Conservation (phyloP, 2,113 vertebrate genomes). For the Macroglossus sobrinus region DNA sequence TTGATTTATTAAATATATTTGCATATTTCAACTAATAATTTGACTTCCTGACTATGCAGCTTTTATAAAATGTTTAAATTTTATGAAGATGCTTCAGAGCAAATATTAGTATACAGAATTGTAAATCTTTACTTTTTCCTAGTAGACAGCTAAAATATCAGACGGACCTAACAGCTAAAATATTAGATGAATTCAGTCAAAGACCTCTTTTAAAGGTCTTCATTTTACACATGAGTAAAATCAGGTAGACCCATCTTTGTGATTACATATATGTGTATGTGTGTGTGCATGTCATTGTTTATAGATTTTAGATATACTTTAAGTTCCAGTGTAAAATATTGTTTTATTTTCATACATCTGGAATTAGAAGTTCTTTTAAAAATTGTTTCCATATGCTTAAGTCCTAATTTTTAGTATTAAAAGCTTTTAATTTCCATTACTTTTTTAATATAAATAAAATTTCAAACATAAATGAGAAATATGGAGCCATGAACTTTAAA, state of each 20-base stretch:
- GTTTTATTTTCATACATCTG: not conserved
- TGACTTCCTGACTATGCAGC: not conserved
- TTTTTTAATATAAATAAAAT: not conserved
- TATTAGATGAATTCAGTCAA: not conserved
- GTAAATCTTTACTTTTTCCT: not conserved
- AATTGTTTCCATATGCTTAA: not conserved
- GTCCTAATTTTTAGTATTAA: not conserved
- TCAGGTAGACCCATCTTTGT: not conserved
- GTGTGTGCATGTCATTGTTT: not conserved
- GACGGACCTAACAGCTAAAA: not conserved
- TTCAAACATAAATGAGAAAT: not conserved
- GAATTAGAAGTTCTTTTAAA: not conserved
- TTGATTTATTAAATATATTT: not conserved
- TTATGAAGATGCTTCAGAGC: not conserved
- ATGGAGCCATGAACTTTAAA: not conserved
- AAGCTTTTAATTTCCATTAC: not conserved
- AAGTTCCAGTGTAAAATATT: not conserved
- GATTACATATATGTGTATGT: not conserved
- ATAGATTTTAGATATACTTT: not conserved
- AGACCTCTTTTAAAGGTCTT: not conserved
- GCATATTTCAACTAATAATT: not conserved
- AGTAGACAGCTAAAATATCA: not conserved
- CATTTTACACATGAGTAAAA: not conserved
- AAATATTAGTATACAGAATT: not conserved
- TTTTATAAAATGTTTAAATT: conserved; percentile 29